Evolutionary conservation across 2,113 vertebrate species (phyloP).

Genomic region (Lasiurus cinereus): DNA sequence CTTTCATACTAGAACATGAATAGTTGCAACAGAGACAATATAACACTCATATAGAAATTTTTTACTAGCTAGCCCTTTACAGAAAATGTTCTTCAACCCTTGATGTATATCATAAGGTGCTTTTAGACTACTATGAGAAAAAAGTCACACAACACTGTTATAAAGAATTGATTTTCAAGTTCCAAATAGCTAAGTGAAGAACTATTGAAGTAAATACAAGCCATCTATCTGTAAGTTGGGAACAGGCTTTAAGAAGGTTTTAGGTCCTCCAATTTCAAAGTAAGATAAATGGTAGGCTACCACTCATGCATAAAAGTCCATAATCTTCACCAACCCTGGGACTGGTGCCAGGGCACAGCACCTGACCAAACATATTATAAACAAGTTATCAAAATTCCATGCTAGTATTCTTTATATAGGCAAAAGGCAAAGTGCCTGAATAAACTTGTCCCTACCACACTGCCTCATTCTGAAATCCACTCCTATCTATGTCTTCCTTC

Average conservation of each 20-base stretch:
- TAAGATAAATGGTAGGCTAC: conserved; percentile 9
- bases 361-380: background rate
- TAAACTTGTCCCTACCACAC: background rate
- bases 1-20: background rate
- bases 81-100: background rate
- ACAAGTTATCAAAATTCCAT: background rate
- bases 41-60: background rate
- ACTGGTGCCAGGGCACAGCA: background rate
- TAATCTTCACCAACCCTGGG: background rate
- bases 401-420: background rate
- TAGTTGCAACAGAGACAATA: background rate
- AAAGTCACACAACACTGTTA: background rate
- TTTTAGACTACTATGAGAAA: background rate
- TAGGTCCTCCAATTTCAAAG: conserved; percentile 28
- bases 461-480: conserved; percentile 26
- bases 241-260: background rate
- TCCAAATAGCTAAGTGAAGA: conserved; percentile 31
- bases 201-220: conserved; percentile 29
- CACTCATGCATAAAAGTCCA: background rate
- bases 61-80: background rate
- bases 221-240: conserved; percentile 22
- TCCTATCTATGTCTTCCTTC: background rate
- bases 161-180: background rate
- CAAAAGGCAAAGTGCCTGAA: background rate
- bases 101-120: background rate